These are phyloP conservation scores for Pristionchus entomophagus DNA, from an alignment of 2,888 invertebrate species.

Conservation along the genomic window DNA sequence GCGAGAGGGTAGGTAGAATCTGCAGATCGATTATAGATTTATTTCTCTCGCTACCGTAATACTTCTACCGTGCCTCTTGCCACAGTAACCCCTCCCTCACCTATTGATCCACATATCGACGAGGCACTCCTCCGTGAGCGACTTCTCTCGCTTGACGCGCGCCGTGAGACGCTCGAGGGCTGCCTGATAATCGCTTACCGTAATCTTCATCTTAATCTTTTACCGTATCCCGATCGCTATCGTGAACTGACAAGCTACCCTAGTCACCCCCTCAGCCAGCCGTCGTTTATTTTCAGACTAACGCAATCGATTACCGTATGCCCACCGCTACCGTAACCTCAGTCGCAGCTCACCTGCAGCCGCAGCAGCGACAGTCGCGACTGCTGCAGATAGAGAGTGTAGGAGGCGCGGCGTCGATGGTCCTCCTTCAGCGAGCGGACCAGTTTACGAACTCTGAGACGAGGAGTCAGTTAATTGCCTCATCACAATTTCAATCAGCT, in stretches of 20 bases:
- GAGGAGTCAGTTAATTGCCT: background rate
- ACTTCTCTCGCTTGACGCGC: conserved; percentile 36
- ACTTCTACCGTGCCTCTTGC: no score
- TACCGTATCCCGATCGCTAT: background rate
- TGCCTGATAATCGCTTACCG: conserved; percentile 26
- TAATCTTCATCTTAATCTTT: no score
- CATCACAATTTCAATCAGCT: background rate
- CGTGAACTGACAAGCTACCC: background rate
- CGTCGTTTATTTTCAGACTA: background rate
- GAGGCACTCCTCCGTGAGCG: conserved; percentile 68
- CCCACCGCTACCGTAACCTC: background rate
- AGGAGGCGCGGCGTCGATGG: conserved; percentile 85
- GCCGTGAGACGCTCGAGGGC: conserved; percentile 39
- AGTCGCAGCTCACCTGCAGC: conserved; percentile 37
- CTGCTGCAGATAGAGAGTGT: conserved; percentile 87
- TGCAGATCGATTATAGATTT: background rate
- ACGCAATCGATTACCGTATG: background rate
- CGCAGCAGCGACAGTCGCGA: conserved; percentile 85
- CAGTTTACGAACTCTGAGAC: conserved; percentile 83
- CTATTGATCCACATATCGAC: conserved; percentile 59
- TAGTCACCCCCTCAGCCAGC: no score
- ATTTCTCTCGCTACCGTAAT: background rate
- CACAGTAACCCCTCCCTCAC: background rate
- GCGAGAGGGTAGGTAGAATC: conserved; percentile 32
- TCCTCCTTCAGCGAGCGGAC: conserved; percentile 86